Conservation (phyloP, 2,888 invertebrate genomes). For the Nezara viridula region DNA sequence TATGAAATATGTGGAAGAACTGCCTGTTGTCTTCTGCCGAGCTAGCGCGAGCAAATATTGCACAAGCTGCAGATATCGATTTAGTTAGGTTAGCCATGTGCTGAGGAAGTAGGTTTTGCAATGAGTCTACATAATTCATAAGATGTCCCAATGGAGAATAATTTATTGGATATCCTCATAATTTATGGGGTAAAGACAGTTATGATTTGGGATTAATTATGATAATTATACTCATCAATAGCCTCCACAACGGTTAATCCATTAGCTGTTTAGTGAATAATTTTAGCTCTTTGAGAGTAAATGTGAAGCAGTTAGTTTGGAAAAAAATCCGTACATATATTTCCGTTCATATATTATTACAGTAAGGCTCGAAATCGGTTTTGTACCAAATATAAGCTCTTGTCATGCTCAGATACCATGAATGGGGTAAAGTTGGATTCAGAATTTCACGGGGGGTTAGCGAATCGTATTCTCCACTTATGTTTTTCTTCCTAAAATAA, state of each 20-base stretch:
- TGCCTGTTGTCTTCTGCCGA: background rate
- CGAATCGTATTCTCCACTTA: too few relatives aligned
- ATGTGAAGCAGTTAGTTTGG: too few relatives aligned
- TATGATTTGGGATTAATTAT: background rate
- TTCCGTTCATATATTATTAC: too few relatives aligned
- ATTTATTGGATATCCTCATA: background rate
- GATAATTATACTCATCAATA: background rate
- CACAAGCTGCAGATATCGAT: background rate
- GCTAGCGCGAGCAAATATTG: background rate
- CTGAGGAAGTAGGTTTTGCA: background rate
- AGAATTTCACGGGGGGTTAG: too few relatives aligned
- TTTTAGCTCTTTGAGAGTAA: background rate
- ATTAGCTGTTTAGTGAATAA: background rate
- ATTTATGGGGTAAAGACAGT: background rate
- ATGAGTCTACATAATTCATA: background rate
- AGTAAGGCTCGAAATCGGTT: too few relatives aligned
- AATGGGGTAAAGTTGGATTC: too few relatives aligned
- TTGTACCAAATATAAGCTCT: too few relatives aligned
- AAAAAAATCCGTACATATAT: too few relatives aligned
- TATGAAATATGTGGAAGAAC: background rate
- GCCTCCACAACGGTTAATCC: background rate
- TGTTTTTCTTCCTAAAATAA: too few relatives aligned
- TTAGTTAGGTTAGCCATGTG: background rate
- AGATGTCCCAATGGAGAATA: background rate
- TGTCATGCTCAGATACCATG: too few relatives aligned